These are phyloP conservation scores for Laodelphax striatellus DNA, from an alignment of 1,140 invertebrate species.

Conservation along the genomic window DNA sequence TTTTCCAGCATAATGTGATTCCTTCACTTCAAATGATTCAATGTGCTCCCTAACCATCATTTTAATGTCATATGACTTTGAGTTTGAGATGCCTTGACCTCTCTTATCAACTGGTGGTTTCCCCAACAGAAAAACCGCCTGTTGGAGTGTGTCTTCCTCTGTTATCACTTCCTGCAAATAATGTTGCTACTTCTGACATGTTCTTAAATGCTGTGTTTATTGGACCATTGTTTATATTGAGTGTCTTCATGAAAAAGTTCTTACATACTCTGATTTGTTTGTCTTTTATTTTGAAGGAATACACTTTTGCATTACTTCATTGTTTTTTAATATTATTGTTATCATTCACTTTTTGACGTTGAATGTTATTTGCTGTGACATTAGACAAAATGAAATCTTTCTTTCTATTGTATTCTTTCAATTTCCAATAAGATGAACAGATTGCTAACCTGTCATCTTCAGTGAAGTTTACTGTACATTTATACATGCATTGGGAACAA, in stretches of 20 bases:
- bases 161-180: background rate
- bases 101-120: too few relatives aligned
- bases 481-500: too few relatives aligned
- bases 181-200: background rate
- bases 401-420: too few relatives aligned
- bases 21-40: background rate
- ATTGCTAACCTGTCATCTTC: too few relatives aligned
- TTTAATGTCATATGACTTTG: too few relatives aligned
- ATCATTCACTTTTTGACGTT: background rate
- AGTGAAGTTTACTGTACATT: too few relatives aligned
- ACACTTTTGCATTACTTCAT: background rate
- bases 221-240: background rate
- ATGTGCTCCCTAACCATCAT: background rate
- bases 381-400: too few relatives aligned
- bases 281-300: background rate
- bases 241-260: background rate
- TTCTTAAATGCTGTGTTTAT: background rate
- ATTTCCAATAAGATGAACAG: too few relatives aligned
- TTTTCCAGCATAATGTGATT: slow-evolving; percentile 2
- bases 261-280: background rate
- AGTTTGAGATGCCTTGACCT: too few relatives aligned
- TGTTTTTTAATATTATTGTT: background rate
- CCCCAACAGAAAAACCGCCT: background rate
- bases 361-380: background rate
- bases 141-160: background rate